Evolutionary conservation across 2,888 invertebrate genomes (phyloP).

Genomic region (Clunio marinus): DNA sequence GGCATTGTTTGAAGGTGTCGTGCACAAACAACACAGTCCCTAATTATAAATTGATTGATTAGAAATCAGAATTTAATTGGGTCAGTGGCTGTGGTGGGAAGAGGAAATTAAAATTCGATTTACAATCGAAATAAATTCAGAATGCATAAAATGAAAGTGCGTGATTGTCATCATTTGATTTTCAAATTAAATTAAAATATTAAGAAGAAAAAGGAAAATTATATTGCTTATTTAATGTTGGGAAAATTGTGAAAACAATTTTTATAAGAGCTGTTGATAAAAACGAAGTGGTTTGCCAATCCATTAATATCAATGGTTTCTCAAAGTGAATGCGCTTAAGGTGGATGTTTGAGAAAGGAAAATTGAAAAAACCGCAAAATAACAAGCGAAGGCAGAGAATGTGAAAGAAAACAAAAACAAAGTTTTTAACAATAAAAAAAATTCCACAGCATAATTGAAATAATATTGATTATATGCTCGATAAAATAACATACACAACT

Average conservation of each 20-base stretch:
- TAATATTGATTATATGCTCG: constrained; percentile 39
- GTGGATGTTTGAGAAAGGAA: background rate
- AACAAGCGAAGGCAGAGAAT: background rate
- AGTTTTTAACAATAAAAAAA: constrained; percentile 12
- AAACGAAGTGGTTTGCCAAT: background rate
- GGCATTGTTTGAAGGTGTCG: background rate
- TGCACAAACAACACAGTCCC: background rate
- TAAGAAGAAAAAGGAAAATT: background rate
- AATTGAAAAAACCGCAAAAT: constrained; percentile 13
- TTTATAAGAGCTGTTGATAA: too few species aligned
- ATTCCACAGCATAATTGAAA: constrained; percentile 36
- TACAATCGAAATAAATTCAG: too few species aligned
- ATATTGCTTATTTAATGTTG: background rate
- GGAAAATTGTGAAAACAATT: background rate
- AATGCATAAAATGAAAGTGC: background rate
- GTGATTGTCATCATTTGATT: background rate
- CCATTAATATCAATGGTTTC: background rate
- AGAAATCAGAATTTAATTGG: constrained; percentile 37
- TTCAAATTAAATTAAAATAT: background rate
- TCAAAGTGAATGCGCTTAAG: background rate
- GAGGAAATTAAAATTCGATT: too few species aligned
- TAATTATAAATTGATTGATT: constrained; percentile 38
- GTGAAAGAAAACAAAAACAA: constrained; percentile 3
- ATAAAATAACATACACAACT: constrained; percentile 31
- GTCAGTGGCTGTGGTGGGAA: constrained; percentile 21